Base-by-base conservation (phyloP, 1,140 invertebrate species). In the Drosophila lacertosa region DNA sequence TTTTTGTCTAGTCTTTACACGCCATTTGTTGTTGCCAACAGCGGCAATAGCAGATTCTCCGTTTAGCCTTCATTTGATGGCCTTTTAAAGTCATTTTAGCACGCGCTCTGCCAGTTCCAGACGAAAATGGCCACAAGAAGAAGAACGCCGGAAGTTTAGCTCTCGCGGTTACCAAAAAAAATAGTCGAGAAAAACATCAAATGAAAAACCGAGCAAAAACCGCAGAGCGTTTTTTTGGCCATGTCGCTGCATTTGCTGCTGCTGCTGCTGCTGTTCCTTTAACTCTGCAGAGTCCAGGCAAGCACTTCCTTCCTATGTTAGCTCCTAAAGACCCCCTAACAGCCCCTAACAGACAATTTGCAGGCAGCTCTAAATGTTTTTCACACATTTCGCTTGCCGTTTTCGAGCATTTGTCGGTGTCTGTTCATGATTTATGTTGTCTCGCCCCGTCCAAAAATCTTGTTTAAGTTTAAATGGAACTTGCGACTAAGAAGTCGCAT, bases 381-480 rank as follows among this genome's bases (percentile, higher is more conserved):
- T 67, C 53, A 70, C 64, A 72, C 64, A 68, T 45, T 68, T 55
- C 55, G 37, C 55, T 37, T 20, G 45, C 50, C 50, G 45, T 66
- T 69, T 73, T 57, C 45, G 44, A 48, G 50, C 42, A 64, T 64
- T 69, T 69, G 42, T 69, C 39, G 80, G 50, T 77, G 77, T 86
- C 81, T 86, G 81, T 74, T 84, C 80, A 81, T 84, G 80, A 84
- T 84, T 84, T 86, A 84, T 84, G 77, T 84, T 86, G 77, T 86
- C 68, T 67, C 70, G 62, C 51, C 75, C 18, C 13, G 24, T 26
- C 44, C 42, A 47, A 59, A 59, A 45, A 11, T 37, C 59, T 20
- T 40, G 24, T 62, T 35, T 47, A 32, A 62, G 50, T 45, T 73
- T 64, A 68, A 67, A 58, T 18, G 39, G 44, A 53, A 69, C 37